These are phyloP conservation scores for Eulithis testata DNA, from an alignment of 2,888 invertebrate species.

Conservation along the genomic window DNA sequence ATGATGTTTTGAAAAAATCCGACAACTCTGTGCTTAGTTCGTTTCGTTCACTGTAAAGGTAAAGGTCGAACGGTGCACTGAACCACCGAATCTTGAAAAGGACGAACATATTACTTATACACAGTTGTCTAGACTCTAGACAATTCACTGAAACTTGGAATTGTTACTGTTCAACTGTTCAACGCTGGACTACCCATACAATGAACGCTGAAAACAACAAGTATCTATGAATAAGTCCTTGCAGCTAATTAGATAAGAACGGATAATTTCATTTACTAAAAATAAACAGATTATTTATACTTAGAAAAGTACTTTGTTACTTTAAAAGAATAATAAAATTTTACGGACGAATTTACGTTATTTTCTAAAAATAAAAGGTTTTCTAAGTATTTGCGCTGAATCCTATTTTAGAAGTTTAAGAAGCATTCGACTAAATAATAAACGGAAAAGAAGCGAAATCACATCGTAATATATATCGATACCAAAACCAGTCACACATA, in stretches of 20 bases:
- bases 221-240: background rate
- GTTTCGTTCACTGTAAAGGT: conserved; percentile 44
- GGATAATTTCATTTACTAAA: too few species aligned
- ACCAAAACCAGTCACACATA: too few species aligned
- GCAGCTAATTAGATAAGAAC: too few species aligned
- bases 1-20: conserved; percentile 43
- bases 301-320: too few species aligned
- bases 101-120: conserved; percentile 48
- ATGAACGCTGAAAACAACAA: background rate
- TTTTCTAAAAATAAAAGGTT: too few species aligned
- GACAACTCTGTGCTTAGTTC: conserved; percentile 46
- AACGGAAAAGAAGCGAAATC: too few species aligned
- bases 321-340: too few species aligned
- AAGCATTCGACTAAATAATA: background rate
- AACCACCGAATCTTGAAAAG: conserved; percentile 57
- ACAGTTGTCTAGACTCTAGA: conserved; percentile 61
- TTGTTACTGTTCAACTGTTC: conserved; percentile 34
- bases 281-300: background rate
- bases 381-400: too few species aligned
- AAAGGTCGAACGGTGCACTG: conserved; percentile 62
- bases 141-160: conserved; percentile 48
- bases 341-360: too few species aligned
- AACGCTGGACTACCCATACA: conserved; percentile 26
- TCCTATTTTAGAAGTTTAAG: background rate
- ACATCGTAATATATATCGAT: too few species aligned